phyloP scores from a whole-genome alignment of 2,113 vertebrate species.

The Mesoclemmys tuberculata region DNA sequence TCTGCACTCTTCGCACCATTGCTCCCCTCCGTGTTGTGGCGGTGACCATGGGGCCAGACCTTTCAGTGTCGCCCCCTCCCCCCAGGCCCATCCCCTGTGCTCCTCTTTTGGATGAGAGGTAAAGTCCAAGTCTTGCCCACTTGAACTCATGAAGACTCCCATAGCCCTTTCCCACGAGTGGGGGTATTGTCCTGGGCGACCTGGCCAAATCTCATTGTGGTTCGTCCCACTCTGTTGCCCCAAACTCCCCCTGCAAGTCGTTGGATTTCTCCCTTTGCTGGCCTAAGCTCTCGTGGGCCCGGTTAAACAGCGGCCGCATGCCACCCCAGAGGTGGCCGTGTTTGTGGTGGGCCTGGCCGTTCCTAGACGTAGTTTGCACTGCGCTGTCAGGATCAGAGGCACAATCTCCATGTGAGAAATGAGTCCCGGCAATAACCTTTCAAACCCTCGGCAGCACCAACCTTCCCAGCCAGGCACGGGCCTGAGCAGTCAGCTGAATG shows the following conservation, averaged over 20 bases:
- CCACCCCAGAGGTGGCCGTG: accelerated
- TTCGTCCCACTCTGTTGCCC: background rate
- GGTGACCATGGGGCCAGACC: background rate
- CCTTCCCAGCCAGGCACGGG: background rate
- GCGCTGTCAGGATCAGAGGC: background rate
- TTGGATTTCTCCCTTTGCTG: background rate
- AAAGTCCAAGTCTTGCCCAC: background rate
- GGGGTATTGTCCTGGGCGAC: background rate
- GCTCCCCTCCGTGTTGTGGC: background rate
- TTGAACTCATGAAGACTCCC: background rate
- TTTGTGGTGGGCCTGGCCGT: background rate
- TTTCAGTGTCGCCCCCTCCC: background rate
- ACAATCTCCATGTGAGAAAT: background rate
- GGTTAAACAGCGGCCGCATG: background rate
- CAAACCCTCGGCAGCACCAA: background rate
- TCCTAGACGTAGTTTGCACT: background rate
- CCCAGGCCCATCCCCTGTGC: background rate
- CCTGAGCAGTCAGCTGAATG: background rate
- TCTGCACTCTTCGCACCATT: background rate
- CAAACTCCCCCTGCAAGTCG: background rate
- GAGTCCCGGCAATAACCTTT: background rate
- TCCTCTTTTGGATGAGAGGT: background rate
- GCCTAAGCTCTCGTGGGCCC: accelerated
- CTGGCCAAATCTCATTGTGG: background rate
- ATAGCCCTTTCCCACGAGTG: background rate